A percentile compares a stretch with the other conserved stretches of the same genome.
Evolutionary conservation across 2,888 invertebrate species (phyloP).

Genomic region (Caenorhabditis imperialis): DNA sequence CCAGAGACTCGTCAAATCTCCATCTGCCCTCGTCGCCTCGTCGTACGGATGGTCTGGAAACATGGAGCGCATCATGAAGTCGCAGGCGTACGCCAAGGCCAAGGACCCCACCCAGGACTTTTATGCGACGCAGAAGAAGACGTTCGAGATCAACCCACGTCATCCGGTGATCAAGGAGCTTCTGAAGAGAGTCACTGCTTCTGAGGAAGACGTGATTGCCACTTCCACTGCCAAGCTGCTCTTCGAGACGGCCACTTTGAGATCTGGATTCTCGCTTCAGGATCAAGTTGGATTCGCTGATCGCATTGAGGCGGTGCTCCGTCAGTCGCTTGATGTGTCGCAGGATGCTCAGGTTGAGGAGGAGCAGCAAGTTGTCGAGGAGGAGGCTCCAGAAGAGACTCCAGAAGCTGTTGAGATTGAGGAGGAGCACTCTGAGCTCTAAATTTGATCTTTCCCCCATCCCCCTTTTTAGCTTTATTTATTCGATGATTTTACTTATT

Average conservation of each 20-base stretch:
- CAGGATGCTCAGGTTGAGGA: conserved; percentile 75
- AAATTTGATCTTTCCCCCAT: conserved; percentile 18
- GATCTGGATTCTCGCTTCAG: conserved; percentile 92
- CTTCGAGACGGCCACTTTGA: conserved; percentile 91
- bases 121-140: conserved; percentile 92
- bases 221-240: conserved; percentile 90
- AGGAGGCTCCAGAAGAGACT: conserved; percentile 82
- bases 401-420: conserved; percentile 69
- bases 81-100: conserved; percentile 94
- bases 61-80: conserved; percentile 93
- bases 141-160: conserved; percentile 95
- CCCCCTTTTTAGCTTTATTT: conserved; percentile 37
- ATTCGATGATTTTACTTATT: conserved; percentile 23
- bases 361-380: conserved; percentile 79
- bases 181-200: conserved; percentile 86
- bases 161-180: conserved; percentile 96
- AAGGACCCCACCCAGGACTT: conserved; percentile 88
- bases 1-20: conserved; percentile 90
- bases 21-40: conserved; percentile 95
- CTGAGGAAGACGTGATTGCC: conserved; percentile 86
- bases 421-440: conserved; percentile 76
- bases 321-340: conserved; percentile 79
- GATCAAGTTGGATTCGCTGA: conserved; percentile 89
- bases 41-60: conserved; percentile 99
- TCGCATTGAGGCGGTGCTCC: conserved; percentile 91